Base-by-base conservation (phyloP, 2,113 vertebrate species). In the Thermophis baileyi region DNA sequence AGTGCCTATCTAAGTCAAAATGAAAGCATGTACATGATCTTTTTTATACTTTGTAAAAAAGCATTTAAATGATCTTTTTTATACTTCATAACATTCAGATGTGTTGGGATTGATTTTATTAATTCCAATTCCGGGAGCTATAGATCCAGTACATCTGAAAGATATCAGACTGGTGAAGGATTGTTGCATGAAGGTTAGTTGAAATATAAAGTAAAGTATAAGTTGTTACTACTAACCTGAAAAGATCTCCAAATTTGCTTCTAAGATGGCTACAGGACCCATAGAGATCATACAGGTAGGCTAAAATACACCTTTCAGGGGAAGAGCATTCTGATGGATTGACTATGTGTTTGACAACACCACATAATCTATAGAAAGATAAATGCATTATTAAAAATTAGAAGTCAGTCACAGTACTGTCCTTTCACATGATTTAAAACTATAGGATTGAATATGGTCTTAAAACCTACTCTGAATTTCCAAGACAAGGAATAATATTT, bases 241-340 rank as follows among this genome's bases (percentile, higher is more conserved):
- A 97, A 90, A 97, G 97, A 95, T 97, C 97, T 96, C 98, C 98
- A 92, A 95, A 97, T 93, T 95, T 97, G 95, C 97, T 98, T 85
- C 98, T 96, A 94, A 97, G 97, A 95, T 97, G 97, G 35, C 98
- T 98, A 46, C 98, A 98, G 30, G 97, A 98, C 54, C 97, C 95
- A 0, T 96, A 97, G 30, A 98, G 97, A 9, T 97, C 96, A 0
- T 97, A 97, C 93, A 98, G 97, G 94, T 97, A 97, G 94, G 98
- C 97, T 89, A 97, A 92, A 95, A 97, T 97, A 35, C 97, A 98
- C 87, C 97, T 90, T 24, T 98, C 97, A 1, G 98, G 96, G 27
- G 98, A 98, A 60, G 98, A 98, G 0, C 98, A 97, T 88, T 97
- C 97, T 0, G 96, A 97, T 55, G 98, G 97, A 87, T 97, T 97